phyloP scores from a whole-genome alignment of 2,888 invertebrate species.

The Troides oblongomaculatus region DNA sequence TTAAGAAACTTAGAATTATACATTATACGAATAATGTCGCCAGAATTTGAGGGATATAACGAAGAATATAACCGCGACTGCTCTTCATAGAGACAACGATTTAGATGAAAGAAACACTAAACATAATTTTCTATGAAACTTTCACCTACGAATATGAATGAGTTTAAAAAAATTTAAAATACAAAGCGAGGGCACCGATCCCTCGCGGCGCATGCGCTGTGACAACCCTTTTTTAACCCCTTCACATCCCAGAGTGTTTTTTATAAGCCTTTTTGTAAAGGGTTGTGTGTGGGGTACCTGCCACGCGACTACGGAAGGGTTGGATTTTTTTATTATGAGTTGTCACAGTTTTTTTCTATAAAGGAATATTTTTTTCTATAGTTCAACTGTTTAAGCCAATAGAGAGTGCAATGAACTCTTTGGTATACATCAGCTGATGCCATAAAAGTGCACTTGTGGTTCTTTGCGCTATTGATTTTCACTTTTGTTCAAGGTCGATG shows the following conservation, averaged over 20 bases:
- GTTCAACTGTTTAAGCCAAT: conserved; percentile 57
- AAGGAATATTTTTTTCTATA: conserved; percentile 58
- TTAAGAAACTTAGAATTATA: no score
- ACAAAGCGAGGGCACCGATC: conserved; percentile 72
- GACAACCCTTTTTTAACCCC: conserved; percentile 77
- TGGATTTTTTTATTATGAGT: conserved; percentile 69
- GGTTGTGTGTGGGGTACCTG: conserved; percentile 77
- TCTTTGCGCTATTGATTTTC: conserved; percentile 67
- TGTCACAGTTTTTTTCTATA: conserved; percentile 57
- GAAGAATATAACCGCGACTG: no score
- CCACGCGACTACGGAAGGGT: conserved; percentile 74
- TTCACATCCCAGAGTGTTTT: conserved; percentile 74
- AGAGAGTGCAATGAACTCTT: conserved; percentile 73
- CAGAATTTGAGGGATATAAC: no score
- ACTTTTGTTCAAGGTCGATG: conserved; percentile 63
- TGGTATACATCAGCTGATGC: conserved; percentile 73
- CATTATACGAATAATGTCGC: no score
- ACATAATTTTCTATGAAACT: neutral
- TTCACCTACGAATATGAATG: conserved; percentile 11
- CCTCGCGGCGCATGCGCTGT: conserved; percentile 74
- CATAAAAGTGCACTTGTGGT: conserved; percentile 72
- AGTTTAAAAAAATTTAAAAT: conserved; percentile 62
- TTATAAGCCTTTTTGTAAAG: conserved; percentile 77
- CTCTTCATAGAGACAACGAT: no score
- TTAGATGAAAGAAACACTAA: no score